phyloP scores from a whole-genome alignment of 2,797 vertebrate species.

The Taeniopygia guttata region DNA sequence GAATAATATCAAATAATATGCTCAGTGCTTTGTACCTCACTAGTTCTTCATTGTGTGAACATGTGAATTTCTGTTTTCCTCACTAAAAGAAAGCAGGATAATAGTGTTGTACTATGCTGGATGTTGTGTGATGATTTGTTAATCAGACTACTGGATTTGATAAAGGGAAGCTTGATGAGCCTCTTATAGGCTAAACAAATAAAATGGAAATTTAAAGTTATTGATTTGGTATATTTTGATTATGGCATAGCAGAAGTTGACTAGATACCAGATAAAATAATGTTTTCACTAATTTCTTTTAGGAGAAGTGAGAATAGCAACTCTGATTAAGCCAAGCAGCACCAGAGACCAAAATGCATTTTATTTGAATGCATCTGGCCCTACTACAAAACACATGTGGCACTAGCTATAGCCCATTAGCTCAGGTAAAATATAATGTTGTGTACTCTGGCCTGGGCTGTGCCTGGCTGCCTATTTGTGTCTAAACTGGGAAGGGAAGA shows the following conservation, averaged over 20 bases:
- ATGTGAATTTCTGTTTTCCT: conserved; percentile 12
- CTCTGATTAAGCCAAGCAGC: neutral
- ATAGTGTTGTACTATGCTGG: neutral
- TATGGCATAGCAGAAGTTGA: neutral
- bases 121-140: neutral
- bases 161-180: neutral
- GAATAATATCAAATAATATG: neutral
- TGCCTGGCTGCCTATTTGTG: neutral
- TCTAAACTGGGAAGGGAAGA: neutral
- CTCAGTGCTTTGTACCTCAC: neutral
- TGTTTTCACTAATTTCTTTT: neutral
- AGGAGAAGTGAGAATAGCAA: neutral
- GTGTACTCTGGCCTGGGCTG: neutral
- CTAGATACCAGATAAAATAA: neutral
- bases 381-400: neutral
- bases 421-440: neutral
- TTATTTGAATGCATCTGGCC: neutral
- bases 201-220: neutral
- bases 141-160: neutral
- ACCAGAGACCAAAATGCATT: neutral
- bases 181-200: neutral
- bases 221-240: neutral
- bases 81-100: neutral
- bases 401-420: neutral
- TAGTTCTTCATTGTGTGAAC: conserved; percentile 13